Percentiles rank a stretch among this genome's conserved stretches.
phyloP scores from a whole-genome alignment of 2,888 invertebrate genomes.

The Orthosia incerta region DNA sequence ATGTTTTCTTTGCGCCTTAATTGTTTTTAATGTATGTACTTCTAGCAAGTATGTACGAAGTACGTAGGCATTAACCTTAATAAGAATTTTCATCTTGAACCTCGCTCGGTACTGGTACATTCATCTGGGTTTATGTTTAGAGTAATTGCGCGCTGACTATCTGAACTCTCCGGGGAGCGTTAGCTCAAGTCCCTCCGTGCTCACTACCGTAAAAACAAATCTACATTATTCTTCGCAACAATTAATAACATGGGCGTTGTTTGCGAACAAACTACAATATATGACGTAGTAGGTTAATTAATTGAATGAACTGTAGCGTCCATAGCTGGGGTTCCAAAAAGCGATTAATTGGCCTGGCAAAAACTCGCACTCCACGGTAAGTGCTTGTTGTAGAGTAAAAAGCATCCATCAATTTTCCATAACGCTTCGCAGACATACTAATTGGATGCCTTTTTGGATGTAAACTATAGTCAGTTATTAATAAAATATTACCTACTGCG shows the following conservation, averaged over 20 bases:
- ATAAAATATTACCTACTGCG: constrained; percentile 25
- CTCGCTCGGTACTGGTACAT: constrained; percentile 24
- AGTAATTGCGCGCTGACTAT: constrained; percentile 58
- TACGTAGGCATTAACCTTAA: constrained; percentile 48
- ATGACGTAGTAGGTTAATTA: constrained; percentile 30
- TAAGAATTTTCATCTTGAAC: constrained; percentile 55
- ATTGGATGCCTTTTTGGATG: constrained; percentile 13
- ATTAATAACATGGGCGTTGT: constrained; percentile 36
- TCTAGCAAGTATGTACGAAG: constrained; percentile 22
- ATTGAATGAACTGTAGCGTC: constrained; percentile 22
- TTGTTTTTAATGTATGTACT: constrained; percentile 37
- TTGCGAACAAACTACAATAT: constrained; percentile 14
- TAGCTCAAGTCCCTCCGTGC: constrained; percentile 37
- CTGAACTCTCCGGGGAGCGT: constrained; percentile 49
- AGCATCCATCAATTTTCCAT: constrained; percentile 26
- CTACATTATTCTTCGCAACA: constrained; percentile 47
- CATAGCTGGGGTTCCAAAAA: constrained; percentile 22
- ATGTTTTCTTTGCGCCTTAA: constrained; percentile 42
- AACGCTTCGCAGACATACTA: neutral
- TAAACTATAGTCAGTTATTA: constrained; percentile 25
- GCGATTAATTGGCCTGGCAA: constrained; percentile 27
- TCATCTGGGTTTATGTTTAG: constrained; percentile 58
- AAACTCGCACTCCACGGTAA: constrained; percentile 7
- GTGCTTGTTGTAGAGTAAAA: constrained; percentile 11
- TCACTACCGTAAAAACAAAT: constrained; percentile 50